Evolutionary conservation across 2,888 invertebrate genomes (phyloP).

Genomic region (Chirona hameri): DNA sequence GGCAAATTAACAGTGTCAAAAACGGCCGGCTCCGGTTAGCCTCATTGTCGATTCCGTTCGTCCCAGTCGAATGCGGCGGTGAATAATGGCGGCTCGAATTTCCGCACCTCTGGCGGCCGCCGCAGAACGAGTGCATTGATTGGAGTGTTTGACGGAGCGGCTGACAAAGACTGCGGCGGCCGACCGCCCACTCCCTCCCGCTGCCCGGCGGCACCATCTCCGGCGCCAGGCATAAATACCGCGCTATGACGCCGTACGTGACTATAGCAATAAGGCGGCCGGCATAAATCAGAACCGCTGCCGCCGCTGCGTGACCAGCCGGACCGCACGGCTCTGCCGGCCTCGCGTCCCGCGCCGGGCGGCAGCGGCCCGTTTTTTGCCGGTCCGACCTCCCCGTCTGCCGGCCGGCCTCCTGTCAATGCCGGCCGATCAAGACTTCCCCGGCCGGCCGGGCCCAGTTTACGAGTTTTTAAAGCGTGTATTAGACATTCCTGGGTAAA

Average conservation of each 20-base stretch:
- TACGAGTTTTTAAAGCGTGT: constrained; percentile 6
- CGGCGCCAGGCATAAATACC: not conserved
- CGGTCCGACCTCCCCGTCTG: not conserved
- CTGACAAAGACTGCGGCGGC: not conserved
- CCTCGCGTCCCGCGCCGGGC: not conserved
- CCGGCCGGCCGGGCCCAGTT: not conserved
- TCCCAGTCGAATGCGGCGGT: not conserved
- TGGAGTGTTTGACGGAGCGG: not conserved
- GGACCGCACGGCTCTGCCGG: not conserved
- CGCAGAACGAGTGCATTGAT: too few relatives aligned
- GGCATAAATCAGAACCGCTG: not conserved
- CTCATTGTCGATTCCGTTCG: not conserved
- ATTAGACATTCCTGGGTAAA: not conserved
- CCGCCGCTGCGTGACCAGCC: not conserved
- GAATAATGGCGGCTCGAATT: constrained; percentile 7
- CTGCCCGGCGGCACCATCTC: too few relatives aligned
- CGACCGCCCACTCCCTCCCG: too few relatives aligned
- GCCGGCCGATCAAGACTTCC: not conserved
- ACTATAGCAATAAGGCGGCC: not conserved
- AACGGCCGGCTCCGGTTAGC: not conserved
- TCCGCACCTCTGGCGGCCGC: not conserved
- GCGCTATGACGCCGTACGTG: not conserved
- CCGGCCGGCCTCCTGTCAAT: not conserved
- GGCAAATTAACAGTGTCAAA: not conserved
- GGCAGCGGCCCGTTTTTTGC: not conserved